Percentiles rank a stretch among this genome's conserved stretches.
Conservation (phyloP, 2,113 vertebrate genomes). For the Perccottus glenii region DNA sequence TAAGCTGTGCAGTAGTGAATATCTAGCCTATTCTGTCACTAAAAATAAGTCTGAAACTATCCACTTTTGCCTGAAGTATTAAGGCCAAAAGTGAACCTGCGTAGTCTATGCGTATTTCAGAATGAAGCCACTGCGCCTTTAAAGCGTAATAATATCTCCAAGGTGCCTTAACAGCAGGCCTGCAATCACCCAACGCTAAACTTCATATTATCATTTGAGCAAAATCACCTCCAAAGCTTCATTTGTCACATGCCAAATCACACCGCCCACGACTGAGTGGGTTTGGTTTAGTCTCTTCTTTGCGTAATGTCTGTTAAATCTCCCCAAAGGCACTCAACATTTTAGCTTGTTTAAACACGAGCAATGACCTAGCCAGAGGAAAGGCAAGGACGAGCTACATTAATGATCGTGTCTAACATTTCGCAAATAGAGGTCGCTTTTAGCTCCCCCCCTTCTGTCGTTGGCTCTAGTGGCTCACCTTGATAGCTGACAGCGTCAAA, state of each 20-base stretch:
- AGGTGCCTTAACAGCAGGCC: slow-evolving; percentile 71
- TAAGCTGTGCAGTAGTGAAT: neutral
- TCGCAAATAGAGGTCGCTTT: slow-evolving; percentile 31
- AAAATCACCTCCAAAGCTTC: slow-evolving; percentile 16
- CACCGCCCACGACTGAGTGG: slow-evolving; percentile 18
- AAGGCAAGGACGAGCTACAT: slow-evolving; percentile 76
- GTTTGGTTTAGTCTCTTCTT: slow-evolving; percentile 29
- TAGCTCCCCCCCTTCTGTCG: slow-evolving; percentile 3
- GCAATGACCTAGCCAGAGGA: slow-evolving; percentile 74
- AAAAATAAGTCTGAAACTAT: neutral
- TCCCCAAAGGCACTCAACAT: slow-evolving; percentile 46
- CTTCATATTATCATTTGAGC: slow-evolving; percentile 42
- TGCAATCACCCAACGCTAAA: slow-evolving; percentile 54
- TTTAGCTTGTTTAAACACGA: slow-evolving; percentile 58
- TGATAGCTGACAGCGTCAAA: slow-evolving; percentile 84
- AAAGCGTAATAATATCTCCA: slow-evolving; percentile 76
- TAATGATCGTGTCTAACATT: slow-evolving; percentile 50
- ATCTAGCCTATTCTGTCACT: neutral
- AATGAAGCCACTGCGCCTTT: slow-evolving; percentile 77
- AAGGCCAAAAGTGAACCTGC: slow-evolving; percentile 55
- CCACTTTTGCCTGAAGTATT: neutral
- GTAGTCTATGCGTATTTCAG: slow-evolving; percentile 59
- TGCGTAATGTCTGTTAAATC: slow-evolving; percentile 59
- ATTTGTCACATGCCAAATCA: slow-evolving; percentile 17
- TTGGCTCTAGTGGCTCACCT: slow-evolving; percentile 73